phyloP scores from a whole-genome alignment of 1,140 invertebrate species.

The Argopecten irradians region DNA sequence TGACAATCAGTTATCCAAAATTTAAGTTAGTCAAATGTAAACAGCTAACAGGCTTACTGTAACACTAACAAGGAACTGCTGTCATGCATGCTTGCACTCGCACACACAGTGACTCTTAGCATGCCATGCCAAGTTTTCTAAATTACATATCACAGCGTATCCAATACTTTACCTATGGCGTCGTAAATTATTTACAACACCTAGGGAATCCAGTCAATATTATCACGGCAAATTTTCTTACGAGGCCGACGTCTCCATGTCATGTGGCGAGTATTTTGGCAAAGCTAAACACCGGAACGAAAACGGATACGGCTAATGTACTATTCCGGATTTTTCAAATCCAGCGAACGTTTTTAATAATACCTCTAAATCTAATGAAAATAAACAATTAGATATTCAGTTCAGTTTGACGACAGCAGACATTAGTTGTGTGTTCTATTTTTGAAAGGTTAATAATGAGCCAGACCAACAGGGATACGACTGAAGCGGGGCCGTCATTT shows the following conservation, averaged over 20 bases:
- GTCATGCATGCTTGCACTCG: too few relatives aligned
- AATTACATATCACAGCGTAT: neutral
- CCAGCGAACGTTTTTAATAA: neutral
- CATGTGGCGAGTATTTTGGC: neutral
- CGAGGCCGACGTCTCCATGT: neutral
- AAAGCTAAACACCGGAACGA: neutral
- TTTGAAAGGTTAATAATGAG: too few relatives aligned
- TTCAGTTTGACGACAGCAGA: too few relatives aligned
- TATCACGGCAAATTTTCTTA: neutral
- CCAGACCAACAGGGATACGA: too few relatives aligned
- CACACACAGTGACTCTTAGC: neutral
- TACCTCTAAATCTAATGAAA: neutral
- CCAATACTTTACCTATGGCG: neutral
- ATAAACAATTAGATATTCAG: too few relatives aligned
- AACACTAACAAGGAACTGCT: too few relatives aligned
- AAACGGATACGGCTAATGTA: neutral
- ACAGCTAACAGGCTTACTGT: neutral
- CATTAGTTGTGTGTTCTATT: too few relatives aligned
- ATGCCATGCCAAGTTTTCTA: neutral
- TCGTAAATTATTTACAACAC: neutral
- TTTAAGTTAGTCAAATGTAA: too few relatives aligned
- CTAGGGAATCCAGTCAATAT: neutral
- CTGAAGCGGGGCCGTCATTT: too few relatives aligned
- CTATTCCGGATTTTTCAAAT: neutral
- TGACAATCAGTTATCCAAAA: too few relatives aligned